Base-by-base conservation (phyloP, 2,797 vertebrate species). In the Miichthys miiuy region DNA sequence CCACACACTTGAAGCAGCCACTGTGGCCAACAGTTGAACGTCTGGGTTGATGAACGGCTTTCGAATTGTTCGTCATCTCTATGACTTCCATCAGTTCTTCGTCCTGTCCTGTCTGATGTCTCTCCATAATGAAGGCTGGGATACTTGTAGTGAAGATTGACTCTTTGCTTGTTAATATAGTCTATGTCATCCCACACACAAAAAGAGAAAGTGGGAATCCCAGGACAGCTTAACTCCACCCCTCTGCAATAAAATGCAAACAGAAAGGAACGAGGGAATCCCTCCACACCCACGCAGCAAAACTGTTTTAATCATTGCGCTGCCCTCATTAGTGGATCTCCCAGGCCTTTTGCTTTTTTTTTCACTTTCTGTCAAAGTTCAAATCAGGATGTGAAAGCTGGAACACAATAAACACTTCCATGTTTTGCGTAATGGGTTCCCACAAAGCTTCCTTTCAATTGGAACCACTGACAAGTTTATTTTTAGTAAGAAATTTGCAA, bases 191-290 rank as follows among this genome's bases (percentile, higher is more conserved):
- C 89, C 90, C 88, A 91, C 90, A 54, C 85, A 80, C 54, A 8
- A 3, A 9, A 1, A 67, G 27, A 68, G 46, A 80, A 51, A 66
- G 58, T 73, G 83, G 84, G 80, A 89, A 89, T 86, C 74, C 77
- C 72, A 10, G 2, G 30, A 21, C 42, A 3, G 23, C 8, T 44
- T 18, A 23, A 8, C 30, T 46, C 80, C 77, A 0, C 83, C 77
- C 50, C 5, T 6, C 0, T 12, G 41, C 16, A 44, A 64, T 80
- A 68, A 66, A 81, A 71, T 52, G 54, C 11, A 21, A 60, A 61
- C 34, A 69, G 30, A 76, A 11, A 79, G 41, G 20, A 38, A 5
- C 0, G 2, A 91, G 89, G 89, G 88, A 91, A 81, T 86, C 89
- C 89, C 84, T 89, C 20, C 1, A 12, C 42, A 3, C 54, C 48